Percentiles rank a stretch among this genome's conserved stretches.
Conservation (phyloP, 2,113 vertebrate genomes). For the Ptyas mucosa region DNA sequence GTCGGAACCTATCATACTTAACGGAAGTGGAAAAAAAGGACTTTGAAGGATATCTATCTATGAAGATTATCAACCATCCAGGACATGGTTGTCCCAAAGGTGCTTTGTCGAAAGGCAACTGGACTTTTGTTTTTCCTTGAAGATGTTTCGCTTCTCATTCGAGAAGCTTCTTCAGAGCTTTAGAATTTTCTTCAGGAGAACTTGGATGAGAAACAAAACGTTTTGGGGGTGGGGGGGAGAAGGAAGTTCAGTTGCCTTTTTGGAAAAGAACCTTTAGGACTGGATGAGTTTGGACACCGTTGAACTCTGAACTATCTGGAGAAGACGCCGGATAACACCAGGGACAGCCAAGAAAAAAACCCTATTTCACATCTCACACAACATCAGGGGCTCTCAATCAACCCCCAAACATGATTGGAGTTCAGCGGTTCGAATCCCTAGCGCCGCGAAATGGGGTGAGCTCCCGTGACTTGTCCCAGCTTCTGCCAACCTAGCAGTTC, state of each 20-base stretch:
- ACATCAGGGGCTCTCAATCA: neutral
- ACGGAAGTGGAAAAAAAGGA: neutral
- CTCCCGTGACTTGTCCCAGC: too few relatives aligned
- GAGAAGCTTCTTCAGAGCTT: neutral
- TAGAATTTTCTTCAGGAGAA: neutral
- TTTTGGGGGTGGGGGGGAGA: too few relatives aligned
- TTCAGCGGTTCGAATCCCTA: too few relatives aligned
- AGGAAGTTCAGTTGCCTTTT: neutral
- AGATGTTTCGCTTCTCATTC: neutral
- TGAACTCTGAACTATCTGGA: neutral
- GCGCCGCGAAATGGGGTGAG: too few relatives aligned
- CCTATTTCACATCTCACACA: neutral
- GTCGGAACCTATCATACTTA: neutral
- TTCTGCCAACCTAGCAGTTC: too few relatives aligned
- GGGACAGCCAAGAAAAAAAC: neutral
- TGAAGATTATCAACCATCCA: too few relatives aligned
- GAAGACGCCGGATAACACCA: neutral
- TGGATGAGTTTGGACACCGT: neutral
- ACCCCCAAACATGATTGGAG: neutral
- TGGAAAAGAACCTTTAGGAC: neutral
- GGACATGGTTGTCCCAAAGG: too few relatives aligned
- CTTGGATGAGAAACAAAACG: neutral
- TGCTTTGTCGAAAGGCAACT: neutral
- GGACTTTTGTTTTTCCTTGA: too few relatives aligned
- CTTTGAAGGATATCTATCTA: neutral